These are phyloP conservation scores for Antechinus flavipes DNA, from an alignment of 2,113 vertebrate genomes.

Conservation along the genomic window DNA sequence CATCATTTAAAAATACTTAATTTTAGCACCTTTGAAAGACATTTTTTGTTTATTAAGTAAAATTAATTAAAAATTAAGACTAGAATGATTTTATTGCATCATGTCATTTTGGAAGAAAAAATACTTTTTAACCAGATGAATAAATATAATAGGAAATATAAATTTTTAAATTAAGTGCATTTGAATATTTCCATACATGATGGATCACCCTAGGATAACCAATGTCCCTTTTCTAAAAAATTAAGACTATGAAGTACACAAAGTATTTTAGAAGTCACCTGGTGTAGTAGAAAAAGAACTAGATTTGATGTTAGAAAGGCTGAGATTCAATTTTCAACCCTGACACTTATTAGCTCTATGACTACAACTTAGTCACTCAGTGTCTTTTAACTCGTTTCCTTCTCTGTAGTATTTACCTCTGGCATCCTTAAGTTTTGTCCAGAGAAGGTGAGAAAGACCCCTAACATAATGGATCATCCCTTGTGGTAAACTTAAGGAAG, in stretches of 20 bases:
- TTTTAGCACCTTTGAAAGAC: background rate
- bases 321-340: background rate
- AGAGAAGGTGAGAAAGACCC: background rate
- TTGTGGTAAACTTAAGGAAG: background rate
- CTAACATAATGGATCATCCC: background rate
- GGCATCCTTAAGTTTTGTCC: background rate
- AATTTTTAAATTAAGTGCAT: background rate
- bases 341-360: background rate
- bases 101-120: background rate
- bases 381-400: background rate
- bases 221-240: background rate
- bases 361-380: background rate
- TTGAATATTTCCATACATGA: background rate
- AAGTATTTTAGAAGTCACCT: background rate
- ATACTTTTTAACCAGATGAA: no score
- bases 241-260: background rate
- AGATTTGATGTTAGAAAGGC: background rate
- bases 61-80: background rate
- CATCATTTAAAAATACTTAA: background rate
- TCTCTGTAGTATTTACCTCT: background rate
- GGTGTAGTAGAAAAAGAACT: background rate
- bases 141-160: background rate
- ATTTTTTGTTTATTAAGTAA: background rate
- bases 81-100: background rate
- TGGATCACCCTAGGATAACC: background rate